Evolutionary conservation across 2,888 invertebrate species (phyloP).

Genomic region (Orthosia gracilis): DNA sequence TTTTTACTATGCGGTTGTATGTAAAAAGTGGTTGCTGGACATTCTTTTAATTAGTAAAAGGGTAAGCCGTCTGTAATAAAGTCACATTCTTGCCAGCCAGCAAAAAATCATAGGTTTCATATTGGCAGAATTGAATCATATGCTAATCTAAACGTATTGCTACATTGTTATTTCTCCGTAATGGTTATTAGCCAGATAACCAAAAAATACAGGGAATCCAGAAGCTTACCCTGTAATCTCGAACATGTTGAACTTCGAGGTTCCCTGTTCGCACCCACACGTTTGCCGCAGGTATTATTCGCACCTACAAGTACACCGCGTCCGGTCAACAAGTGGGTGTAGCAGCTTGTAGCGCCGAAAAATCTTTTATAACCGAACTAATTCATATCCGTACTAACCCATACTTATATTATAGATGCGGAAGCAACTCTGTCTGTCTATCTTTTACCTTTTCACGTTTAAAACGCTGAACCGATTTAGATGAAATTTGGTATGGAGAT

Average conservation of each 20-base stretch:
- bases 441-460: too few species aligned
- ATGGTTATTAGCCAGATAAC: neutral
- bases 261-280: conserved; percentile 51
- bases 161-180: conserved; percentile 6
- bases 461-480: too few species aligned
- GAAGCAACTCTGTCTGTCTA: too few species aligned
- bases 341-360: conserved; percentile 27
- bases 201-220: conserved; percentile 3
- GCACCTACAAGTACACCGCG: conserved; percentile 47
- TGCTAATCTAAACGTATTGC: neutral
- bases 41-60: conserved; percentile 31
- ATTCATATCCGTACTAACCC: neutral
- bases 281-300: conserved; percentile 32
- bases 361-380: conserved; percentile 14
- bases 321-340: conserved; percentile 68
- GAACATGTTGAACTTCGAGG: conserved; percentile 54
- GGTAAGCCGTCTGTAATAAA: conserved; percentile 5
- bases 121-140: neutral
- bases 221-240: conserved; percentile 12
- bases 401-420: too few species aligned
- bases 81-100: neutral
- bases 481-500: too few species aligned
- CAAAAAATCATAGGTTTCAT: neutral
- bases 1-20: neutral
- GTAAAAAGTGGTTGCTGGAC: conserved; percentile 16